These are phyloP conservation scores for Helarctos malayanus DNA, from an alignment of 2,797 vertebrate species.

Conservation along the genomic window DNA sequence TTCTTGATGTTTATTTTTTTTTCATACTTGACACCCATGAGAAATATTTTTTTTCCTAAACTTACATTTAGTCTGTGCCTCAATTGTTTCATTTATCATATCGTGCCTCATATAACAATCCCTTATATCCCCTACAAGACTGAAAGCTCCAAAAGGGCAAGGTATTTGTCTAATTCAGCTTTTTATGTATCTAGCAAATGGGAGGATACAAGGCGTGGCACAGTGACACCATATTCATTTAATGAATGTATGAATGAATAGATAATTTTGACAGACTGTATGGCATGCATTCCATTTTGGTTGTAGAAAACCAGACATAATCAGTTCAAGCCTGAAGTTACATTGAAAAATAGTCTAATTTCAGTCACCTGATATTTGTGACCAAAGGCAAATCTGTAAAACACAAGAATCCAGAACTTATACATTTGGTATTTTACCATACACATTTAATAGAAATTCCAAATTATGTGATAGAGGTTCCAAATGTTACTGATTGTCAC, in stretches of 20 bases:
- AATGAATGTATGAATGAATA: not conserved
- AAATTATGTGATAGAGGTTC: not conserved
- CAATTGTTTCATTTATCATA: not conserved
- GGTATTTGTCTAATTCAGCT: not conserved
- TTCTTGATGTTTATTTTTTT: not conserved
- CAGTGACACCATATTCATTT: not conserved
- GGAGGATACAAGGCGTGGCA: not conserved
- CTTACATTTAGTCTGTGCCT: not conserved
- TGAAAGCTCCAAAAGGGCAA: not conserved
- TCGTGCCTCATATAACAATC: not conserved
- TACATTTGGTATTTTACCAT: not conserved
- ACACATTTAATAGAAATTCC: not conserved
- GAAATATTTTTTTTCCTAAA: not conserved
- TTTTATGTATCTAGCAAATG: conserved; percentile 10
- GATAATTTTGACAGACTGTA: not conserved
- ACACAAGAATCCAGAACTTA: not conserved
- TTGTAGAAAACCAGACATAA: not conserved
- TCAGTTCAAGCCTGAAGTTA: not conserved
- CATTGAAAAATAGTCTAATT: not conserved
- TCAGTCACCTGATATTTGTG: not conserved
- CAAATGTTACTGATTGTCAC: not conserved
- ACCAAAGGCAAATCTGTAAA: not conserved
- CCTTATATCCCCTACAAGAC: not conserved
- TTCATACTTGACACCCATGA: not conserved
- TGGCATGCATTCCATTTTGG: not conserved